Conservation (phyloP, 2,888 invertebrate species). For the Calephelis perditalis region DNA sequence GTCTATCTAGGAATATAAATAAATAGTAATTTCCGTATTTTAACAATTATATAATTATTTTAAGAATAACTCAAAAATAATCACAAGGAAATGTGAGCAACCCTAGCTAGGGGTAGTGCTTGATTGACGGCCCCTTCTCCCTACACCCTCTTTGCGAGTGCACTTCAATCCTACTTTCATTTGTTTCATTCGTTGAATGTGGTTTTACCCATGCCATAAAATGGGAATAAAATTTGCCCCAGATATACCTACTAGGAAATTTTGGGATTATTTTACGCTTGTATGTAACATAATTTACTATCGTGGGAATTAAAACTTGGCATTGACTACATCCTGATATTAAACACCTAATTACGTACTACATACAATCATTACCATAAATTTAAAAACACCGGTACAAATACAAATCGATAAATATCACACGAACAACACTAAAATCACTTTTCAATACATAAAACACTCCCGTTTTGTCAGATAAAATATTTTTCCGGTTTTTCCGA, state of each 20-base stretch:
- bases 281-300: slow-evolving; percentile 1
- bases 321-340: slow-evolving; percentile 51
- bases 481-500: slow-evolving; percentile 5
- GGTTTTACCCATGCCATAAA: neutral
- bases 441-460: neutral
- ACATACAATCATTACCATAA: slow-evolving; percentile 49
- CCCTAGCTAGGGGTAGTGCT: slow-evolving; percentile 4
- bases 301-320: slow-evolving; percentile 38
- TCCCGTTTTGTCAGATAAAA: neutral
- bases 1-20: too few relatives aligned
- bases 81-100: neutral
- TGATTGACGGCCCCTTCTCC: slow-evolving; percentile 7
- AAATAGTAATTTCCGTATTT: too few relatives aligned
- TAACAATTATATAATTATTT: too few relatives aligned
- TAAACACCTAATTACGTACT: slow-evolving; percentile 38
- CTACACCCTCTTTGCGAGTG: slow-evolving; percentile 7
- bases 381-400: slow-evolving; percentile 33
- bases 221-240: neutral
- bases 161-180: neutral
- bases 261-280: neutral
- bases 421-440: neutral
- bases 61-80: too few relatives aligned
- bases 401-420: neutral
- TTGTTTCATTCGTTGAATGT: neutral
- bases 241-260: neutral